Percentiles rank a stretch among this genome's conserved stretches.
Conservation (phyloP, 1,140 invertebrate genomes). For the Anastrepha ludens region DNA sequence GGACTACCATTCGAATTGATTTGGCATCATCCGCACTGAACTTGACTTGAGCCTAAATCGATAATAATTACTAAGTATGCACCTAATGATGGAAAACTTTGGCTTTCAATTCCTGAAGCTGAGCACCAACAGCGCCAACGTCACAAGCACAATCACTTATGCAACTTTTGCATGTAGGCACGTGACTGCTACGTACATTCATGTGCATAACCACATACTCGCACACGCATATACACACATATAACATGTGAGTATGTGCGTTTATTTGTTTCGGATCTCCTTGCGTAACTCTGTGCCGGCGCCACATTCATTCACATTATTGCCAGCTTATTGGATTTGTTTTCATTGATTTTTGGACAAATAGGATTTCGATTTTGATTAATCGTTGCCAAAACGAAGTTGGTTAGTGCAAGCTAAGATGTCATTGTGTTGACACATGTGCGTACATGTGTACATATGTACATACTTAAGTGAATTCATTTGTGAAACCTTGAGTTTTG, state of each 20-base stretch:
- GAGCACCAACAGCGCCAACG: neutral
- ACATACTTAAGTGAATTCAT: neutral
- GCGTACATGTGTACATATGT: too few relatives aligned
- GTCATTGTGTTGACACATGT: neutral
- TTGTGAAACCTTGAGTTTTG: neutral
- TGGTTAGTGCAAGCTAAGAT: neutral
- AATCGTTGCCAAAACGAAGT: constrained; percentile 55
- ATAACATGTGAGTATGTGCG: too few relatives aligned
- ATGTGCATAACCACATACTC: neutral
- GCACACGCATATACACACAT: neutral
- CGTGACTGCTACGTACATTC: too few relatives aligned
- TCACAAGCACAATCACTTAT: neutral
- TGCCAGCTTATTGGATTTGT: constrained; percentile 55
- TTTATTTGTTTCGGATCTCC: neutral
- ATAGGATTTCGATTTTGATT: constrained; percentile 65
- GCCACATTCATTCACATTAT: constrained; percentile 25
- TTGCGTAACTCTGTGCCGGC: neutral
- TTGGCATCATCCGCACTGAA: constrained; percentile 37
- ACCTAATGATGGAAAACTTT: constrained; percentile 49
- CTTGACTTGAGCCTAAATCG: constrained; percentile 59
- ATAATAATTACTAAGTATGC: constrained; percentile 62
- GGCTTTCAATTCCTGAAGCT: neutral
- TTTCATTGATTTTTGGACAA: constrained; percentile 60
- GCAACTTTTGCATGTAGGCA: neutral
- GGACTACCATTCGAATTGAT: neutral